These are phyloP conservation scores for Andrena fulva DNA, from an alignment of 2,888 invertebrate species.

Conservation along the genomic window DNA sequence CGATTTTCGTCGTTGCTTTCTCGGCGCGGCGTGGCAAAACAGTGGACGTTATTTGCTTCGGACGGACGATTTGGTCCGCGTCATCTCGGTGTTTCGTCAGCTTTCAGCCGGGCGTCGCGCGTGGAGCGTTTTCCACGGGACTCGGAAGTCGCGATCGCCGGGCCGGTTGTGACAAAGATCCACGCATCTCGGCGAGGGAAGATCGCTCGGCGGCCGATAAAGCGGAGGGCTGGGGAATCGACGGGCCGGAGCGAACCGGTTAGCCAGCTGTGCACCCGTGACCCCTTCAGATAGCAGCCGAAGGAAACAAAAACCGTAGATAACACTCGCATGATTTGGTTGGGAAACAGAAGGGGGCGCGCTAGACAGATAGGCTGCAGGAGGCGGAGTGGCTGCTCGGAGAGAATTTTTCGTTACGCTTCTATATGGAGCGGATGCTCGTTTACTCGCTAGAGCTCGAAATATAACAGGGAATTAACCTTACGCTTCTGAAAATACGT, in stretches of 20 bases:
- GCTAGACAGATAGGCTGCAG: neutral
- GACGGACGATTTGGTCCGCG: too few species aligned
- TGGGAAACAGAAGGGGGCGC: neutral
- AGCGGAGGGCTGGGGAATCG: constrained; percentile 9
- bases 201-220: constrained; percentile 21
- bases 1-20: neutral
- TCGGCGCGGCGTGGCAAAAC: neutral
- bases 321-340: constrained; percentile 64
- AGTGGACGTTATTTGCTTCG: too few species aligned
- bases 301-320: constrained; percentile 43
- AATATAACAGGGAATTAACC: too few species aligned
- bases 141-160: neutral
- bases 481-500: too few species aligned
- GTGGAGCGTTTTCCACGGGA: neutral
- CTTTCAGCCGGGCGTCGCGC: neutral
- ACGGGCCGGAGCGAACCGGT: constrained; percentile 60
- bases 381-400: neutral
- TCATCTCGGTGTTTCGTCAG: constrained; percentile 7
- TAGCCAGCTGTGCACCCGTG: constrained; percentile 60
- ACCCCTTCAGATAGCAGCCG: constrained; percentile 52
- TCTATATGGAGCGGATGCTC: too few species aligned
- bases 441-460: too few species aligned
- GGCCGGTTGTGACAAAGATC: neutral
- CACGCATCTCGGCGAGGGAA: constrained; percentile 28
- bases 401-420: neutral